Evolutionary conservation across 1,140 invertebrate genomes (phyloP).

Genomic region (Bombus picipes): DNA sequence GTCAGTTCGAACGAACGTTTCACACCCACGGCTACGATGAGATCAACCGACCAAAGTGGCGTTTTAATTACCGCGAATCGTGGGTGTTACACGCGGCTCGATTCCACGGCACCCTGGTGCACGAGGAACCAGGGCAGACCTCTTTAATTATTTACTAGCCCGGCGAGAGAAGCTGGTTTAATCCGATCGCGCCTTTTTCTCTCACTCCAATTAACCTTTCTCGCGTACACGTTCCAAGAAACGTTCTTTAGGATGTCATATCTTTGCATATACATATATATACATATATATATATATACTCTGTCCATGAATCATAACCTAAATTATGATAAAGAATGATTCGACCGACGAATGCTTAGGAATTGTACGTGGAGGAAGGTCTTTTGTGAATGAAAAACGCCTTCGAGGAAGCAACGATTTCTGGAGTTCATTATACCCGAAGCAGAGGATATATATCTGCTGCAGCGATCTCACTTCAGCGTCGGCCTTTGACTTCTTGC

Average conservation of each 20-base stretch:
- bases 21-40: conserved; percentile 40
- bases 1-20: conserved; percentile 18
- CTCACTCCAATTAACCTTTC: conserved; percentile 3
- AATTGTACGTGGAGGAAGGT: too few species aligned
- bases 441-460: conserved; percentile 68
- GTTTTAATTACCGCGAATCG: conserved; percentile 43
- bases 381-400: not conserved
- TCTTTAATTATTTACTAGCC: conserved; percentile 29
- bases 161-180: not conserved
- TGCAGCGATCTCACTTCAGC: conserved; percentile 54
- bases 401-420: not conserved
- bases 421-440: conserved; percentile 53
- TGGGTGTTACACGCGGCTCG: conserved; percentile 43
- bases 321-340: not conserved
- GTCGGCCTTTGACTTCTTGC: conserved; percentile 54
- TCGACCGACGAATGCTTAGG: not conserved
- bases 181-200: conserved; percentile 18
- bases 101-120: too few species aligned
- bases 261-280: too few species aligned
- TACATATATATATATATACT: too few species aligned
- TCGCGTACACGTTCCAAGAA: not conserved
- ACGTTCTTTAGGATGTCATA: not conserved
- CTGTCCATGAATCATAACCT: not conserved
- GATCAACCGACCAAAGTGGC: conserved; percentile 27
- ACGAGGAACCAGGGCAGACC: conserved; percentile 4